phyloP scores from a whole-genome alignment of 2,797 vertebrate species.

The Sebastolobus alascanus region DNA sequence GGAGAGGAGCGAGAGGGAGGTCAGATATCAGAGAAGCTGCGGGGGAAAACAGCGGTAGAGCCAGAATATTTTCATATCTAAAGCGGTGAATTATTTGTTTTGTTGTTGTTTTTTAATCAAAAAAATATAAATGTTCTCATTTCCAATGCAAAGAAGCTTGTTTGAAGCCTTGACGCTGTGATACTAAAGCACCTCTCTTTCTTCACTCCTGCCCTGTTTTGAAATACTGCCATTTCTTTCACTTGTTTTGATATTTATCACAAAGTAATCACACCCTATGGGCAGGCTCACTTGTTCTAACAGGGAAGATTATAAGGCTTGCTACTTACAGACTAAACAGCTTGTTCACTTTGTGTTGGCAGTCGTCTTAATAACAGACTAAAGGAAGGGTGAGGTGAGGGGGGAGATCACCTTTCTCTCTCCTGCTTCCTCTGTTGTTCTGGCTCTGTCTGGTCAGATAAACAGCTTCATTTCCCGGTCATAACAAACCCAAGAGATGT shows the following conservation, averaged over 20 bases:
- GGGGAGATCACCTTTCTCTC: constrained; percentile 33
- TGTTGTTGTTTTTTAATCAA: too few species aligned
- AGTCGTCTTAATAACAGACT: constrained; percentile 52
- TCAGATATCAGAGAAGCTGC: too few species aligned
- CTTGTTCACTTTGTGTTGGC: constrained; percentile 51
- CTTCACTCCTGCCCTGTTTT: constrained; percentile 27
- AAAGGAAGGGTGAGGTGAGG: neutral
- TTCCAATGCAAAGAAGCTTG: neutral
- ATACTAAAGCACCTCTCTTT: neutral
- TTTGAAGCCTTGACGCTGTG: neutral
- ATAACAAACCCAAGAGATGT: constrained; percentile 48
- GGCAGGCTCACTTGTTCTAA: constrained; percentile 13
- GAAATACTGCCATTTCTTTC: constrained; percentile 20
- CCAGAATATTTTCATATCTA: too few species aligned
- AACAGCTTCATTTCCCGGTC: constrained; percentile 48
- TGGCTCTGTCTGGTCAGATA: constrained; percentile 45
- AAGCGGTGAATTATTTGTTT: too few species aligned
- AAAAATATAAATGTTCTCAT: neutral
- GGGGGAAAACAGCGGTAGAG: too few species aligned
- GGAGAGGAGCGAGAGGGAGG: too few species aligned
- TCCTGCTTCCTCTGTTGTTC: constrained; percentile 46
- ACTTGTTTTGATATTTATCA: constrained; percentile 30
- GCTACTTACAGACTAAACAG: constrained; percentile 40
- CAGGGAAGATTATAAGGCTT: constrained; percentile 34
- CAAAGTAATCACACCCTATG: constrained; percentile 18